Evolutionary conservation across 1,140 invertebrate genomes (phyloP).

Genomic region (Drosophila athabasca): DNA sequence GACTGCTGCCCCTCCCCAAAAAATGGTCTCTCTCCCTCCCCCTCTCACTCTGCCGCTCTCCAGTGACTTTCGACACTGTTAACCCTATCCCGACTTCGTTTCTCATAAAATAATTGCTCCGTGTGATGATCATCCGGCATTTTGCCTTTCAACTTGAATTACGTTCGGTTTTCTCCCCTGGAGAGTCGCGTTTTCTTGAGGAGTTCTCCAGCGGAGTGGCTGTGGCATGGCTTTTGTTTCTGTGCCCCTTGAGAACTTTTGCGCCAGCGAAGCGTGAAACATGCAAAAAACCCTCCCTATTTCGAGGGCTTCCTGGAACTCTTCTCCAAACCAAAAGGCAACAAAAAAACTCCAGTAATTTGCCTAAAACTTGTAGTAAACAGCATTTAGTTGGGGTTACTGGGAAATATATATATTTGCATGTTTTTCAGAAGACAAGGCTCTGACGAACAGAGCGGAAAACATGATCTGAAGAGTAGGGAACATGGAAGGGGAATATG

Average conservation of each 20-base stretch:
- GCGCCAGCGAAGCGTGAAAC: constrained; percentile 73
- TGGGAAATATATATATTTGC: constrained; percentile 24
- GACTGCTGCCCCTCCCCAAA: constrained; percentile 1
- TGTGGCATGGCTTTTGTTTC: constrained; percentile 33
- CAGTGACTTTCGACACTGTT: constrained; percentile 2
- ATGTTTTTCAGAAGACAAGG: constrained; percentile 11
- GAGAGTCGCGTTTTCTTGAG: constrained; percentile 1
- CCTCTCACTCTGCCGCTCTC: not conserved
- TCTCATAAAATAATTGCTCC: constrained; percentile 80
- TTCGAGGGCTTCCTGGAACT: constrained; percentile 54
- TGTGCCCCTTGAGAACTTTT: constrained; percentile 69
- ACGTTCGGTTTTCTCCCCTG: constrained; percentile 27
- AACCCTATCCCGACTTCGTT: constrained; percentile 36
- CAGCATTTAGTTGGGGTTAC: constrained; percentile 7
- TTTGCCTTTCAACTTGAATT: constrained; percentile 70
- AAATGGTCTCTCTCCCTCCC: constrained; percentile 15
- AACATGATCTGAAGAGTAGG: constrained; percentile 7
- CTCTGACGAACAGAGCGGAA: too few relatives aligned
- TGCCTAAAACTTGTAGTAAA: constrained; percentile 29
- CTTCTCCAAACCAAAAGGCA: constrained; percentile 2
- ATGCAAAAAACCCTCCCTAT: constrained; percentile 36
- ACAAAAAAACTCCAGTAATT: constrained; percentile 2
- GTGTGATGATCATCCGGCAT: constrained; percentile 68
- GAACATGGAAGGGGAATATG: not conserved
- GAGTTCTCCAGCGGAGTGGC: not conserved